These are phyloP conservation scores for Oceanites oceanicus DNA, from an alignment of 2,113 vertebrate genomes.

Conservation along the genomic window DNA sequence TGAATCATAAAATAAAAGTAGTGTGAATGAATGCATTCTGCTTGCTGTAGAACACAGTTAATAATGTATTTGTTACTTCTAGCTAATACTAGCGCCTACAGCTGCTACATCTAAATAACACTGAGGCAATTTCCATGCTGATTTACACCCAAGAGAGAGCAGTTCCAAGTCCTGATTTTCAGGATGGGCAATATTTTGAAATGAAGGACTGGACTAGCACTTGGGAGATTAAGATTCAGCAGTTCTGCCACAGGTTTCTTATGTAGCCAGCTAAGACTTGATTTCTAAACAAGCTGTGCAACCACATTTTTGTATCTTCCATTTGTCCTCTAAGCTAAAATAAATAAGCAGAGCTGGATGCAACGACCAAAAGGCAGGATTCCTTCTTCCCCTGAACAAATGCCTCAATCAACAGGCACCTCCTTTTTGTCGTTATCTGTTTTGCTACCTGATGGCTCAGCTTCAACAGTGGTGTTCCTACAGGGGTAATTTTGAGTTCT, in stretches of 20 bases:
- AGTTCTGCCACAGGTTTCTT: background rate
- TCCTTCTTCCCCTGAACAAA: background rate
- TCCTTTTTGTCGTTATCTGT: background rate
- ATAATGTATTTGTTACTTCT: background rate
- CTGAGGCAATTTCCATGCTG: background rate
- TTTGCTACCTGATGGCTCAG: background rate
- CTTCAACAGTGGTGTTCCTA: background rate
- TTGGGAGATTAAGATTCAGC: background rate
- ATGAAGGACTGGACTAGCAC: background rate
- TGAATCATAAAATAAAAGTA: background rate
- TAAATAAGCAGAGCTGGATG: background rate
- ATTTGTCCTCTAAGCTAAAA: background rate
- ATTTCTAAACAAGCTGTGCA: background rate
- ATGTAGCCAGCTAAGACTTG: background rate
- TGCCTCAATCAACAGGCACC: background rate
- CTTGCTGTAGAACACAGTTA: background rate
- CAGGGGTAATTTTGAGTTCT: background rate
- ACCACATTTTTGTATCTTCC: background rate
- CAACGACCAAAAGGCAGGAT: background rate
- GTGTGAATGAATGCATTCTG: background rate
- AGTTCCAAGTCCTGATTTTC: slow-evolving; percentile 12
- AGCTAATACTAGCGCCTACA: background rate
- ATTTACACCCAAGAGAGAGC: background rate
- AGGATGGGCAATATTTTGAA: background rate
- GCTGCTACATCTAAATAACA: background rate